Percentiles rank a stretch among this genome's conserved stretches.
Conservation (phyloP, 2,113 vertebrate species). For the Crocuta crocuta region DNA sequence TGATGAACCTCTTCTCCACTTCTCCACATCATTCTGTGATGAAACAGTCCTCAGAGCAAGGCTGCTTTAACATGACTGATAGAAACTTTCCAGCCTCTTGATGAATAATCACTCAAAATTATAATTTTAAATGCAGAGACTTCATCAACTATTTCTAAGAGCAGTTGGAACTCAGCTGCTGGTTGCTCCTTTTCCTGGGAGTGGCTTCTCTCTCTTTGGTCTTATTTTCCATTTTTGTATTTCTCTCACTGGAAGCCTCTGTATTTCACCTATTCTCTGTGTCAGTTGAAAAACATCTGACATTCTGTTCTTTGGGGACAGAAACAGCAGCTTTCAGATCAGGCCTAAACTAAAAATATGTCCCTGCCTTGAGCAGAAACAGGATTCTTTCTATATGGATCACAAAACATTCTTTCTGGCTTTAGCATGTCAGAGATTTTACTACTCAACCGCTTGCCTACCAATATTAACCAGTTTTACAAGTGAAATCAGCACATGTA, state of each 20-base stretch:
- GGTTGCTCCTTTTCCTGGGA: neutral
- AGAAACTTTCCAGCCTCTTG: neutral
- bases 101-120: neutral
- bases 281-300: neutral
- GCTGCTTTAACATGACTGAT: neutral
- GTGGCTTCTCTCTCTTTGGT: neutral
- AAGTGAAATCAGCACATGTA: neutral
- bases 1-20: neutral
- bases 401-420: neutral
- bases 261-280: neutral
- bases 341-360: neutral
- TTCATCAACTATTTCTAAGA: constrained; percentile 17
- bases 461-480: neutral
- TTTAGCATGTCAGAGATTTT: neutral
- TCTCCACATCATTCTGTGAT: neutral
- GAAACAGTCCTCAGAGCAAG: neutral
- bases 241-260: neutral
- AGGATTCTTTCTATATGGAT: neutral
- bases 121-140: neutral
- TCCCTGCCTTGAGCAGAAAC: neutral
- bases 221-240: neutral
- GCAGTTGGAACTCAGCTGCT: neutral
- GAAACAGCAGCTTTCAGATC: neutral
- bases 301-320: neutral
- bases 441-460: neutral